Evolutionary conservation across 2,888 invertebrate species (phyloP).

Genomic region (Lepetodrilus schrolli): DNA sequence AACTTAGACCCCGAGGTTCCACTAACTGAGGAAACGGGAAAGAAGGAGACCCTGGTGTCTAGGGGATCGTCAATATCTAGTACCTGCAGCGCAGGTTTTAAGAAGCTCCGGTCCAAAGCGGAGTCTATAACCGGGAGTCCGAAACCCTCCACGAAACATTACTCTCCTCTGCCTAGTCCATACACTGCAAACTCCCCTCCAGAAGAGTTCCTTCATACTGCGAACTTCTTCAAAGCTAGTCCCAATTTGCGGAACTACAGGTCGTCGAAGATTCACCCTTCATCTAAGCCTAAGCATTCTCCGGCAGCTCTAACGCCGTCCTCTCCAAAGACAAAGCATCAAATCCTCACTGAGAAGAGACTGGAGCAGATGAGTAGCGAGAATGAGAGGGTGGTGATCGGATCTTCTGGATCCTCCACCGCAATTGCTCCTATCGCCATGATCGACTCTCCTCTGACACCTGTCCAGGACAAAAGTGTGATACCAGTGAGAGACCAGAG

Average conservation of each 20-base stretch:
- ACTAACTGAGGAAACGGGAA: conserved; percentile 50
- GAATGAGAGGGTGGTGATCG: conserved; percentile 42
- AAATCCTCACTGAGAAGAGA: conserved; percentile 53
- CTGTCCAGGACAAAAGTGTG: neutral
- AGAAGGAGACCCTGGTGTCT: conserved; percentile 34
- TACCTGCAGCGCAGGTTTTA: conserved; percentile 50
- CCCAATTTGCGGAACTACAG: conserved; percentile 51
- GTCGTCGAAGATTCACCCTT: conserved; percentile 62
- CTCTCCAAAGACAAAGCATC: conserved; percentile 54
- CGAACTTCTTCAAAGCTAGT: conserved; percentile 58
- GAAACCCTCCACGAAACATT: conserved; percentile 53
- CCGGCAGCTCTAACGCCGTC: conserved; percentile 35
- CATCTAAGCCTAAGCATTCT: conserved; percentile 49
- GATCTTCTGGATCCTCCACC: conserved; percentile 41
- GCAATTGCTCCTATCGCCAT: conserved; percentile 28
- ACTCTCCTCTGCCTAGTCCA: conserved; percentile 59
- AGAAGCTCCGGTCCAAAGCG: conserved; percentile 51
- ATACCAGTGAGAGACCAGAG: neutral
- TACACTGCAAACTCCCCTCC: conserved; percentile 52
- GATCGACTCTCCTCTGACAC: conserved; percentile 13
- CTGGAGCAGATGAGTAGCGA: conserved; percentile 42
- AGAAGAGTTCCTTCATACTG: conserved; percentile 52
- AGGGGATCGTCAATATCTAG: conserved; percentile 61
- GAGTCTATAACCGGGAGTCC: conserved; percentile 55
- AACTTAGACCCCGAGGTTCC: conserved; percentile 66